These are phyloP conservation scores for Boloria euphrosyne DNA, from an alignment of 2,888 invertebrate genomes.

Conservation along the genomic window DNA sequence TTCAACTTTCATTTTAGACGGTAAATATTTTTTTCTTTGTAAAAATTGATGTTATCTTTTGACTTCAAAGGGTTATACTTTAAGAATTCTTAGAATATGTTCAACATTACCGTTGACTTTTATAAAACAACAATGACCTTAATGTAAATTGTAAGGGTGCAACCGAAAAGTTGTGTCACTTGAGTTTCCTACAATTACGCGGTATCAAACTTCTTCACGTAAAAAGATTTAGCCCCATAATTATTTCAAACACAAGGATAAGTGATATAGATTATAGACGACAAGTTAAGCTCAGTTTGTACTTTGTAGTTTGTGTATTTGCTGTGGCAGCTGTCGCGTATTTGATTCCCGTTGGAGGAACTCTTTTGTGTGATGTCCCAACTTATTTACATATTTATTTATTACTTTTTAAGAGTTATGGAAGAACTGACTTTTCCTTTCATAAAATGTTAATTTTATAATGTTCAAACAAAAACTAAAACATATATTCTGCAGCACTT, in stretches of 20 bases:
- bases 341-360: no score
- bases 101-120: constrained; percentile 14
- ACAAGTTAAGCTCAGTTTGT: no score
- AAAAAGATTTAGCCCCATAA: constrained; percentile 31
- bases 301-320: no score
- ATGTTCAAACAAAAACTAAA: no score
- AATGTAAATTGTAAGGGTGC: constrained; percentile 26
- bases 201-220: constrained; percentile 31
- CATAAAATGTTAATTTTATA: no score
- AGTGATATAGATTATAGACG: no score
- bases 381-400: no score
- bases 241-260: constrained; percentile 3
- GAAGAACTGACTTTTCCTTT: no score
- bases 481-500: neutral
- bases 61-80: constrained; percentile 3
- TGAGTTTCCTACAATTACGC: constrained; percentile 31
- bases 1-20: neutral
- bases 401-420: no score
- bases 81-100: constrained; percentile 9
- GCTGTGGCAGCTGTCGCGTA: no score
- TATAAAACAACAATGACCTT: constrained; percentile 22
- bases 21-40: neutral
- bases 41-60: neutral
- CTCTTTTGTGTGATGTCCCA: no score
- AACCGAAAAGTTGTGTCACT: constrained; percentile 26